A percentile compares a stretch with the other conserved stretches of the same genome.
Conservation (phyloP, 1,140 invertebrate genomes). For the Drosophila quadrilineata region DNA sequence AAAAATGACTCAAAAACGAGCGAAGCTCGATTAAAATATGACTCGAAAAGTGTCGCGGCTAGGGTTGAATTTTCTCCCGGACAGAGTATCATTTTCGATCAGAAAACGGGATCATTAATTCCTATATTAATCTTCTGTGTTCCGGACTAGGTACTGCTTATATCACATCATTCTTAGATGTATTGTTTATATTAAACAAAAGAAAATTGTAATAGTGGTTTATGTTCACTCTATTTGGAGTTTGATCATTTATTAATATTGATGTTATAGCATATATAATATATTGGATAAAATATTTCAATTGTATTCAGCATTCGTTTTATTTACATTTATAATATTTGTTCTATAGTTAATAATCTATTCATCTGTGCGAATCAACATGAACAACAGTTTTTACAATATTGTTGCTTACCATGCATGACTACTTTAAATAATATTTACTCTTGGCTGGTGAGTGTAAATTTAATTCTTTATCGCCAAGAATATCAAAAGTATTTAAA, state of each 20-base stretch:
- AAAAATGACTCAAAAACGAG: too few relatives aligned
- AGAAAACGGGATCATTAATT: too few relatives aligned
- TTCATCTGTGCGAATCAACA: conserved; percentile 22
- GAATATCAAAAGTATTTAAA: conserved; percentile 12
- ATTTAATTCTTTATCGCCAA: too few relatives aligned
- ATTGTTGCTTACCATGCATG: conserved; percentile 27
- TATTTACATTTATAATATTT: conserved; percentile 72
- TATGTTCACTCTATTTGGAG: conserved; percentile 58
- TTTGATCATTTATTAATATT: conserved; percentile 53
- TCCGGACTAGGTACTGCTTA: too few relatives aligned
- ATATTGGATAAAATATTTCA: conserved; percentile 66
- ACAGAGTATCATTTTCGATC: too few relatives aligned
- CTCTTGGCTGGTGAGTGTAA: too few relatives aligned
- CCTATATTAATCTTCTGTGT: too few relatives aligned
- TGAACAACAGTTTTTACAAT: conserved; percentile 43
- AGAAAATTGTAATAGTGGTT: background rate
- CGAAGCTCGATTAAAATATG: too few relatives aligned
- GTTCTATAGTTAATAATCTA: conserved; percentile 24
- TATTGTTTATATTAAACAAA: background rate
- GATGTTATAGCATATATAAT: conserved; percentile 44
- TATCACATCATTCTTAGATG: too few relatives aligned
- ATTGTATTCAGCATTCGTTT: conserved; percentile 45
- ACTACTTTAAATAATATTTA: too few relatives aligned
- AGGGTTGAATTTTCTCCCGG: too few relatives aligned
- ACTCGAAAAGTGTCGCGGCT: too few relatives aligned